These are phyloP conservation scores for Odontomachus brunneus DNA, from an alignment of 1,140 invertebrate species.

Conservation along the genomic window DNA sequence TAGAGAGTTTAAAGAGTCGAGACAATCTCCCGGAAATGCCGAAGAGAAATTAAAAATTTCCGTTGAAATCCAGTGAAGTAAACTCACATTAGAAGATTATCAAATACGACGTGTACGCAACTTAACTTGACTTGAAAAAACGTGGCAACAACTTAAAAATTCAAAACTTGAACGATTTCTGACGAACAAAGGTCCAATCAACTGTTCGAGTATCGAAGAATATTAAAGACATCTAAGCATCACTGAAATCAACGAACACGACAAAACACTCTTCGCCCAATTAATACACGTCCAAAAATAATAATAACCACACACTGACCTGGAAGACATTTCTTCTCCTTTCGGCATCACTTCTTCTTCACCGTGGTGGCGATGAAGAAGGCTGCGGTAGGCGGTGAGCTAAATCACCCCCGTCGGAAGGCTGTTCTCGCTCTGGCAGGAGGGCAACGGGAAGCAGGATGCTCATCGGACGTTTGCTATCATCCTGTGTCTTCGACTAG, in stretches of 20 bases:
- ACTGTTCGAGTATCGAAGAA: neutral
- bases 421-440: conserved; percentile 43
- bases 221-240: neutral
- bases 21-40: neutral
- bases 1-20: neutral
- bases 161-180: neutral
- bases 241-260: neutral
- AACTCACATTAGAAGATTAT: neutral
- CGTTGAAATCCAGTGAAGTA: neutral
- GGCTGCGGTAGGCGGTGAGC: neutral
- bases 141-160: neutral
- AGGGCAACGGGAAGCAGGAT: conserved; percentile 66
- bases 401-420: conserved; percentile 23
- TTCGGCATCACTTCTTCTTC: conserved; percentile 43
- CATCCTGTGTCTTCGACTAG: conserved; percentile 74
- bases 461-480: conserved; percentile 74
- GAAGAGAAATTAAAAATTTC: neutral
- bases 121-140: no score
- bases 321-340: conserved; percentile 43
- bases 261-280: neutral
- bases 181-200: neutral
- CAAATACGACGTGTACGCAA: neutral
- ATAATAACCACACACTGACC: conserved; percentile 44
- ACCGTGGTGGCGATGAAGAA: neutral
- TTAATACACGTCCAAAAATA: conserved; percentile 23